These are phyloP conservation scores for Drosophila mojavensis DNA, from an alignment of 1,140 invertebrate species.

Conservation along the genomic window DNA sequence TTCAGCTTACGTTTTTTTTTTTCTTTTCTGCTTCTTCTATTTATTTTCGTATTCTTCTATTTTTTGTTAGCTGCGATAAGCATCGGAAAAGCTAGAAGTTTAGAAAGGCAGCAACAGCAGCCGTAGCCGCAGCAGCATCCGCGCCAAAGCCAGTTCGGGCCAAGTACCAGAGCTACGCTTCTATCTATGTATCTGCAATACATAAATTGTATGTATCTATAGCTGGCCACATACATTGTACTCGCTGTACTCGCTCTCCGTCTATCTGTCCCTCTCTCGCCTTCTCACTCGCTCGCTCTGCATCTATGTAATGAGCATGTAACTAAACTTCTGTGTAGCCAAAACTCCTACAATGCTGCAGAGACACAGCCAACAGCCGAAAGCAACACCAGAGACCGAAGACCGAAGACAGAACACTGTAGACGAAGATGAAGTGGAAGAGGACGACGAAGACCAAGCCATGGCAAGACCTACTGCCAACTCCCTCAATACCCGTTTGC, in stretches of 20 bases:
- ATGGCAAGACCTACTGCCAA: conserved; percentile 49
- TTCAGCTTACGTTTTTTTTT: conserved; percentile 30
- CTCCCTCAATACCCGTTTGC: conserved; percentile 77
- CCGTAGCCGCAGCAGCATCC: conserved; percentile 30
- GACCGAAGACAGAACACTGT: too few species aligned
- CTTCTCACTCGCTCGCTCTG: conserved; percentile 21
- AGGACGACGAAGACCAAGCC: conserved; percentile 16
- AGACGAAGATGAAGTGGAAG: background rate
- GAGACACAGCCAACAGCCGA: conserved; percentile 56
- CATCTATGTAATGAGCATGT: conserved; percentile 81
- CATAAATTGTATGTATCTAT: conserved; percentile 69
- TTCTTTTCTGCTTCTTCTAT: conserved; percentile 18
- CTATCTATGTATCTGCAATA: conserved; percentile 73
- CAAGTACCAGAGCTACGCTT: conserved; percentile 35
- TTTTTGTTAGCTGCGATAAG: conserved; percentile 57
- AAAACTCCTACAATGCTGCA: conserved; percentile 76
- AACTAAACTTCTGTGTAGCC: conserved; percentile 81
- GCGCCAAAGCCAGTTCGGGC: conserved; percentile 29
- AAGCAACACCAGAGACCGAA: conserved; percentile 12
- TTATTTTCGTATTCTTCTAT: conserved; percentile 36
- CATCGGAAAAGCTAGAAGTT: conserved; percentile 77
- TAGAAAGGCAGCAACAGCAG: conserved; percentile 70
- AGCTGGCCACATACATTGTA: conserved; percentile 65
- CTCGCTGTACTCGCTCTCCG: conserved; percentile 22
- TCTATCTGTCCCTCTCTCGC: conserved; percentile 8